phyloP scores from a whole-genome alignment of 2,113 vertebrate genomes.

The Marmota monax region DNA sequence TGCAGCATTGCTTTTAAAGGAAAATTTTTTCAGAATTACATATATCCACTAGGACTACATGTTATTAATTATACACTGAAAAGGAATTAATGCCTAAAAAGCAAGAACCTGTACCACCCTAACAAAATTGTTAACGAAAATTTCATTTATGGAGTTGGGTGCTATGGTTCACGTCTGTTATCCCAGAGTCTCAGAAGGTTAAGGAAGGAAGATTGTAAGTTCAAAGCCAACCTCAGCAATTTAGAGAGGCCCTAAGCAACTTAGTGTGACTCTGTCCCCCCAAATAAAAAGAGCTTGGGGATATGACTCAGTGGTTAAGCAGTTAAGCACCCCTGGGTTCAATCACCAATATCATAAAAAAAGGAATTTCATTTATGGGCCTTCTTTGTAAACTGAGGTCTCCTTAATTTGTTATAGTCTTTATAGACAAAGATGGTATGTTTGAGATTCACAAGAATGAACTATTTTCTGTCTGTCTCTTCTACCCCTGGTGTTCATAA shows the following conservation, averaged over 20 bases:
- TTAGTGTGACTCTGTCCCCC: too few species aligned
- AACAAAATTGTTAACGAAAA: neutral
- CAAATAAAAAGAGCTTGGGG: too few species aligned
- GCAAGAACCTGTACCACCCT: neutral
- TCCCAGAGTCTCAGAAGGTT: too few species aligned
- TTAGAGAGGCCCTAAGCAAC: too few species aligned
- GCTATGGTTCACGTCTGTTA: too few species aligned
- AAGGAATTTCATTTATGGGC: neutral
- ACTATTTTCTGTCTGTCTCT: neutral
- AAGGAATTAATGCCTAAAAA: neutral
- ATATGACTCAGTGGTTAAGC: too few species aligned
- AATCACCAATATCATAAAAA: too few species aligned
- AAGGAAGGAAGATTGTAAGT: too few species aligned
- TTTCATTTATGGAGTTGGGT: neutral
- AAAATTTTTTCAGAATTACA: neutral
- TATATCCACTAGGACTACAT: neutral
- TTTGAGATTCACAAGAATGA: neutral
- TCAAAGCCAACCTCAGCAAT: too few species aligned
- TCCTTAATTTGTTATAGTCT: neutral
- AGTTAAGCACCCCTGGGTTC: too few species aligned
- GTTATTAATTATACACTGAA: neutral
- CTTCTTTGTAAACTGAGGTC: neutral
- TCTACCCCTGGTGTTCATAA: neutral
- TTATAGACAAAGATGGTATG: neutral
- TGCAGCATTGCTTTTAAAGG: neutral